Base-by-base conservation (phyloP, 37 sponge, comb jelly and placozoan genomes). In the Aplysina aerophoba region DNA sequence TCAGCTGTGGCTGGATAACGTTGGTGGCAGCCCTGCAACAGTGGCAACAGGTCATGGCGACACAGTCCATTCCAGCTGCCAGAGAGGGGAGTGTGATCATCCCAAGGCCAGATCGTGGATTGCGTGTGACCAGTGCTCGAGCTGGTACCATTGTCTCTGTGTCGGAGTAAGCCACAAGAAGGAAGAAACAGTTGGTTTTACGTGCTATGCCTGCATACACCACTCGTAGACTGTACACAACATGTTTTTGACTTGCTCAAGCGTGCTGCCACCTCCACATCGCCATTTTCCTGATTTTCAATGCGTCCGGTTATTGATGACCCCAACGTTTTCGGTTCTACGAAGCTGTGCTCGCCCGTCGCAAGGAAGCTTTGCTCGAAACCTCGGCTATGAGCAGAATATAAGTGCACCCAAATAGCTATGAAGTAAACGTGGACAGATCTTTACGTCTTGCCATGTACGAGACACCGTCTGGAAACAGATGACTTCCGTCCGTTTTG, bases 271-370 rank as follows among this genome's bases (percentile, higher is more conserved):
- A 58, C 19, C 59, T 58, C 59, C 59, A 58, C 59, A 58, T 58
- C 59, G 19, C 59, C 59, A 58, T 58, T 58, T 58, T 58, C 59
- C 19, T 58, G 15, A 58, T 58, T 58, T 58, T 58, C 59, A 58
- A 19, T 58, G 59, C 59, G 69, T 67, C 69, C 28, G 69, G n/a
- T 24, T 24, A 67, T 67, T 67, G 27, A 16, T 67, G 69, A 67
- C 27, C 69, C 69, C 69, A 67, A 67, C 69, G 13, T 67, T 67
- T 67, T 14, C 19, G 69, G 69, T 67, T 67, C 27, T 22, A 67
- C 69, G 69, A 67, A 67, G 69, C 69, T 28, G 69, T 67, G 69
- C 69, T 67, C 69, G 69, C 27, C 27, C 69, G 69, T 67, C 69
- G 69, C 69, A 22, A 67, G 27, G 69, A 67, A 67, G 69, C 27